These are phyloP conservation scores for Eleutherodactylus coqui DNA, from an alignment of 2,797 vertebrate species.

Conservation along the genomic window DNA sequence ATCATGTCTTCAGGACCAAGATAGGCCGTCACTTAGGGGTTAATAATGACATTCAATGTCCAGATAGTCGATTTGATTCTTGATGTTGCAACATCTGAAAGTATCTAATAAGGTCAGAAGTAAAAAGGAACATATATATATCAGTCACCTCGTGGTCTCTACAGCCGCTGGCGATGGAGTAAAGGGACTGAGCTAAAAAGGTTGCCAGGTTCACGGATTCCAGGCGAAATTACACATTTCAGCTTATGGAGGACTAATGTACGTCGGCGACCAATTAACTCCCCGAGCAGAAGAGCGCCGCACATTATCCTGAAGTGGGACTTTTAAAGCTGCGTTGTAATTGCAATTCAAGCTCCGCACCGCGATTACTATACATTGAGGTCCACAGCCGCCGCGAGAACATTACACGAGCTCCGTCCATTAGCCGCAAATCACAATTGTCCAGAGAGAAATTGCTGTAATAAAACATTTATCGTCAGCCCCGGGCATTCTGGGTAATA, in stretches of 20 bases:
- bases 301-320: constrained; percentile 43
- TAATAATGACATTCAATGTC: too few species aligned
- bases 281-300: constrained; percentile 22
- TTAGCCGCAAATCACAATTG: constrained; percentile 59
- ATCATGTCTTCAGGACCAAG: too few species aligned
- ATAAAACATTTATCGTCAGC: constrained; percentile 65
- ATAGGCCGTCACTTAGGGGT: too few species aligned
- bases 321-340: constrained; percentile 47
- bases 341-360: constrained; percentile 39
- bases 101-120: too few species aligned
- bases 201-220: constrained; percentile 24
- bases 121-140: constrained; percentile 4
- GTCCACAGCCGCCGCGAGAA: neutral
- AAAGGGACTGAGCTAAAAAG: constrained; percentile 7
- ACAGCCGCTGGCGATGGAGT: neutral
- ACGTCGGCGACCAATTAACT: constrained; percentile 55
- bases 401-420: constrained; percentile 40
- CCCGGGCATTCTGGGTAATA: constrained; percentile 63
- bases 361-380: constrained; percentile 43
- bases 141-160: neutral
- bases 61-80: too few species aligned
- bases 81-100: too few species aligned
- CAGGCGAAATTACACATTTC: constrained; percentile 50
- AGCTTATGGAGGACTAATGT: constrained; percentile 51
- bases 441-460: constrained; percentile 49